phyloP scores from a whole-genome alignment of 2,797 vertebrate species.

The Catamblyrhynchus diadema region DNA sequence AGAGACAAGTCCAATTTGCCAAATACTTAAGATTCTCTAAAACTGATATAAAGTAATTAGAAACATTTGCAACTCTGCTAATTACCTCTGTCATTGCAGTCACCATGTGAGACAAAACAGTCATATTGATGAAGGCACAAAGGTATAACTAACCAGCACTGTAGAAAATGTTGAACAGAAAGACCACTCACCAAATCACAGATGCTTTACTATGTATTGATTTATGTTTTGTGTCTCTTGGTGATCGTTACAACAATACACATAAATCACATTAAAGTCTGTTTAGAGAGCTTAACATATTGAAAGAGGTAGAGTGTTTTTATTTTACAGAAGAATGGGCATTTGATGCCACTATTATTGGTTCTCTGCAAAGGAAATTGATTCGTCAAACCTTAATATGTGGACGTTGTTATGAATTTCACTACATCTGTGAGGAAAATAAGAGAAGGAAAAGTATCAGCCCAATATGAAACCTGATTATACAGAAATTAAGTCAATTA shows the following conservation, averaged over 20 bases:
- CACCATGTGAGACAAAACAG: background rate
- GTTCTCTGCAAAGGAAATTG: background rate
- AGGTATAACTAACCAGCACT: background rate
- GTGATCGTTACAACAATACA: background rate
- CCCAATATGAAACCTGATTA: background rate
- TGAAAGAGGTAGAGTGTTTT: background rate
- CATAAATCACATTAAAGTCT: background rate
- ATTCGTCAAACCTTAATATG: background rate
- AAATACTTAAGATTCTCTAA: background rate
- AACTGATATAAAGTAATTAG: background rate
- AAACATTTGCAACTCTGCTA: background rate
- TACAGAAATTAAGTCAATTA: background rate
- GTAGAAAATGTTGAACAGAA: background rate
- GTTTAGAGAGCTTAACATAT: background rate
- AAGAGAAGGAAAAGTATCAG: background rate
- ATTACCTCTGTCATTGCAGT: background rate
- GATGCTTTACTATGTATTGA: background rate
- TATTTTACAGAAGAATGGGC: background rate
- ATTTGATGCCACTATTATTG: background rate
- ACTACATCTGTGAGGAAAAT: background rate
- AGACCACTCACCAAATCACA: background rate
- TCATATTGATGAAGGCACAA: background rate
- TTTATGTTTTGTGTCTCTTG: background rate
- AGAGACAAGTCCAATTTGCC: background rate
- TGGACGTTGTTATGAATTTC: constrained; percentile 16